Evolutionary conservation across 2,888 invertebrate species (phyloP).

Genomic region (Ypsolopha scabrella): DNA sequence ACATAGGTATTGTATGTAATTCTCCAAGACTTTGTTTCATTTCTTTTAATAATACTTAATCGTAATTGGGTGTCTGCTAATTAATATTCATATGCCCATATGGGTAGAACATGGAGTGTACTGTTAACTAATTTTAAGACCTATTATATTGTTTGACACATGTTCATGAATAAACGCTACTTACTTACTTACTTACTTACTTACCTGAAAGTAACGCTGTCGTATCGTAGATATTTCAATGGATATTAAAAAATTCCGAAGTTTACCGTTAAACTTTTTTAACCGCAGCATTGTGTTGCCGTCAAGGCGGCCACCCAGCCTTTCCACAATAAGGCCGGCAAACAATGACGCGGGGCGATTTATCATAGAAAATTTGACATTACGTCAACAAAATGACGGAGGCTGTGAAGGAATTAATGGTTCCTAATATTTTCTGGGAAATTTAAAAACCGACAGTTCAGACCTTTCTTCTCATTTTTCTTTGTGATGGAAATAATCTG

Average conservation of each 20-base stretch:
- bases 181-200: too few relatives aligned
- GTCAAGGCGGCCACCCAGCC: not conserved
- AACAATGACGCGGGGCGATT: conserved; percentile 2
- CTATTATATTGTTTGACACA: too few relatives aligned
- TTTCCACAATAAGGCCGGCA: conserved; percentile 1
- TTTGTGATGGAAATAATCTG: too few relatives aligned
- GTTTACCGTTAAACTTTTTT: not conserved
- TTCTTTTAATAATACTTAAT: too few relatives aligned
- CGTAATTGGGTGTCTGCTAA: too few relatives aligned
- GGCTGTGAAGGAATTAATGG: conserved; percentile 2
- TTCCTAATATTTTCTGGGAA: not conserved
- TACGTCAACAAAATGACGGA: conserved; percentile 1
- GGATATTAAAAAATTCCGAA: conserved; percentile 37
- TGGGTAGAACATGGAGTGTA: too few relatives aligned
- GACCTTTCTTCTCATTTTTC: not conserved
- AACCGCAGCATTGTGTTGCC: not conserved
- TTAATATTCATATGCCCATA: too few relatives aligned
- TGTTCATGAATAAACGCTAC: too few relatives aligned
- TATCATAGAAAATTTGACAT: conserved; percentile 3
- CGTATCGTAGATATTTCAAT: conserved; percentile 19
- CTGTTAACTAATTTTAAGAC: too few relatives aligned
- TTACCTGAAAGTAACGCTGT: conserved; percentile 29
- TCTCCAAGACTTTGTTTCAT: too few relatives aligned
- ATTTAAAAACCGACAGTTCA: not conserved
- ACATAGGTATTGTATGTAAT: too few relatives aligned